Evolutionary conservation across 2,888 invertebrate genomes (phyloP).

Genomic region (Magallana nippona): DNA sequence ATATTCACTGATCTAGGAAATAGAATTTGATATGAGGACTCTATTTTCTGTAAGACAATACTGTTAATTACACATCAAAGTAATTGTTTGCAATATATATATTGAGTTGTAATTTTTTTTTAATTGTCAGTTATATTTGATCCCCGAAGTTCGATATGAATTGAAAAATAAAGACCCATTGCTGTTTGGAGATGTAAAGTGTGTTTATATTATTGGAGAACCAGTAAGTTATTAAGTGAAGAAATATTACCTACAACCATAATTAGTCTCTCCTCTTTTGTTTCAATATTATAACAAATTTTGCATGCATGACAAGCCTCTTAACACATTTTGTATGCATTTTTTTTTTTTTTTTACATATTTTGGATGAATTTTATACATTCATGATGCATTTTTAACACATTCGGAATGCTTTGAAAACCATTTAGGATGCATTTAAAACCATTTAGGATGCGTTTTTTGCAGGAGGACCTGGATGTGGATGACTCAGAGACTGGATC

Average conservation of each 20-base stretch:
- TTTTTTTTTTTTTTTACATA: not conserved
- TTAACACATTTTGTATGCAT: not conserved
- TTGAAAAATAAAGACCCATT: constrained; percentile 71
- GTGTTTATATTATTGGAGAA: constrained; percentile 60
- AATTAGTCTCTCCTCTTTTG: too few relatives aligned
- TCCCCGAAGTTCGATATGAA: constrained; percentile 76
- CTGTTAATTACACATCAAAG: too few relatives aligned
- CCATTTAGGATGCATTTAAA: not conserved
- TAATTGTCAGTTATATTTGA: constrained; percentile 55
- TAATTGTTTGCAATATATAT: not conserved
- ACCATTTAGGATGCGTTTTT: not conserved
- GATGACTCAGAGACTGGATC: constrained; percentile 68
- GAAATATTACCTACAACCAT: too few relatives aligned
- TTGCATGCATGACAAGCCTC: too few relatives aligned
- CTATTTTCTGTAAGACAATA: too few relatives aligned
- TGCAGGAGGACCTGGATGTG: constrained; percentile 27
- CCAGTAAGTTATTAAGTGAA: constrained; percentile 53
- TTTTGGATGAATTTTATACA: not conserved
- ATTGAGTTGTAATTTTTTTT: not conserved
- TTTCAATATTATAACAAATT: too few relatives aligned
- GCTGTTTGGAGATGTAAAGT: constrained; percentile 74
- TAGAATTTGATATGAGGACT: too few relatives aligned
- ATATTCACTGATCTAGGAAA: too few relatives aligned
- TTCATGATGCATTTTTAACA: too few relatives aligned
- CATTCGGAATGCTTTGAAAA: too few relatives aligned